A percentile compares a stretch with the other conserved stretches of the same genome.
phyloP scores from a whole-genome alignment of 1,140 invertebrate genomes.

The Eueides isabella region DNA sequence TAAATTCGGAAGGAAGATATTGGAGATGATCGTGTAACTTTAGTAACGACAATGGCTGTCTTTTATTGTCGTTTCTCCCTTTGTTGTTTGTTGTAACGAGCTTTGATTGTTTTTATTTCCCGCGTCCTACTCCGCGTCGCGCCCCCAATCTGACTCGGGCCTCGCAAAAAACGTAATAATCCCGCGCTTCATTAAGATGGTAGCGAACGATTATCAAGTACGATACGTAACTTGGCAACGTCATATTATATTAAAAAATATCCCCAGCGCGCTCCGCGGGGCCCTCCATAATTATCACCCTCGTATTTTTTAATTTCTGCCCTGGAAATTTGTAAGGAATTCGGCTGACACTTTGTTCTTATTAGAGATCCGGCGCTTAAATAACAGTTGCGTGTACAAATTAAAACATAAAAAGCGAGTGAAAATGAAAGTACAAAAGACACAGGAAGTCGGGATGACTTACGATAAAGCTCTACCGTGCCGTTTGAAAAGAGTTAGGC shows the following conservation, averaged over 20 bases:
- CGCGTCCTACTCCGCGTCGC: slow-evolving; percentile 43
- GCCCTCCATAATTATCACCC: slow-evolving; percentile 63
- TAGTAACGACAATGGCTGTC: slow-evolving; percentile 59
- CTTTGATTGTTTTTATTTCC: slow-evolving; percentile 72
- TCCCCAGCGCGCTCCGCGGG: slow-evolving; percentile 47
- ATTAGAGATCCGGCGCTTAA: slow-evolving; percentile 49
- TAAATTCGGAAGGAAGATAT: slow-evolving; percentile 71
- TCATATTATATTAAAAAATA: slow-evolving; percentile 69
- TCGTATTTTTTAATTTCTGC: slow-evolving; percentile 62
- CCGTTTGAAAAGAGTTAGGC: slow-evolving; percentile 67
- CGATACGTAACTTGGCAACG: slow-evolving; percentile 68
- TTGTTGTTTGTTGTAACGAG: slow-evolving; percentile 65
- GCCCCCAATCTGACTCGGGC: slow-evolving; percentile 45
- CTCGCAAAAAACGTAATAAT: slow-evolving; percentile 73
- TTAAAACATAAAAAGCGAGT: slow-evolving; percentile 54
- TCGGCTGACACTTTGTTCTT: slow-evolving; percentile 40
- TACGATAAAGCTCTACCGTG: slow-evolving; percentile 53
- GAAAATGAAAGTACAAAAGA: slow-evolving; percentile 46
- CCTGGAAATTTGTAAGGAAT: slow-evolving; percentile 45
- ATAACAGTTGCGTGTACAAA: slow-evolving; percentile 54
- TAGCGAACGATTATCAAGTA: slow-evolving; percentile 66
- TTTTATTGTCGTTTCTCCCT: slow-evolving; percentile 73
- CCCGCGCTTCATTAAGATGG: slow-evolving; percentile 73
- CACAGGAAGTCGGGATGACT: slow-evolving; percentile 50
- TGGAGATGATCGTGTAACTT: slow-evolving; percentile 68